Base-by-base conservation (phyloP, 37 sponge, comb jelly and placozoan genomes). In the Chondrosia reniformis region DNA sequence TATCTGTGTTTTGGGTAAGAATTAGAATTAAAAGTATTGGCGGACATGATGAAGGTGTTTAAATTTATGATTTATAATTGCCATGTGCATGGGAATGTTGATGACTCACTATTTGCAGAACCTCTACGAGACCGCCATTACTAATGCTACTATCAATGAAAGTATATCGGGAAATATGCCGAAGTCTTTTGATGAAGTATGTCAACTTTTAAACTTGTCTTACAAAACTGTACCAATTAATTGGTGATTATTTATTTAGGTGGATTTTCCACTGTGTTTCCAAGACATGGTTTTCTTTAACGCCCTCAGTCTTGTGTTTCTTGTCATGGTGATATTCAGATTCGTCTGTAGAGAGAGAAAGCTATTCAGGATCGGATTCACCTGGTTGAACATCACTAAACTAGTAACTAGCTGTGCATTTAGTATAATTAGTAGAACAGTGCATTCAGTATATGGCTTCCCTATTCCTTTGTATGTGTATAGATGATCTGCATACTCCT, bases 261-360 rank as follows among this genome's bases (percentile, higher is more conserved):
- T 80, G 42, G 90, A 89, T 46, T 27, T 92, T 13, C 61, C 86
- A 24, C 80, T 84, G 46, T 92, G 93, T 46, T 92, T 92, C 58
- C 79, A 92, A 58, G 93, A 92, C 80, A 80, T 84, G 25, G 87
- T 63, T 25, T 28, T 89, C 45, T 55, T 91, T 36, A 77, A 76
- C 52, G 72, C 33, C 42, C 77, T 91, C 31, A 45, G 64, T 43
- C 31, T 84, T 17, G 12, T 87, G 44, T 86, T 91, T 83, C 79
- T 74, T 80, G 0, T 83, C 1, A 33, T 87, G 17, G 77, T 84
- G 12, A 67, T 56, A 0, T 17, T 86, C 40, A 62, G 55, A 46
- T 73, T 91, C 46, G 0, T 89, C 24, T 76, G 54, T 41, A 33
- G 49, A 15, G 67, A 79, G 45, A 45, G 33, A 30, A 44, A 39